Base-by-base conservation (phyloP, 2,113 vertebrate genomes). In the Trematomus loennbergii region DNA sequence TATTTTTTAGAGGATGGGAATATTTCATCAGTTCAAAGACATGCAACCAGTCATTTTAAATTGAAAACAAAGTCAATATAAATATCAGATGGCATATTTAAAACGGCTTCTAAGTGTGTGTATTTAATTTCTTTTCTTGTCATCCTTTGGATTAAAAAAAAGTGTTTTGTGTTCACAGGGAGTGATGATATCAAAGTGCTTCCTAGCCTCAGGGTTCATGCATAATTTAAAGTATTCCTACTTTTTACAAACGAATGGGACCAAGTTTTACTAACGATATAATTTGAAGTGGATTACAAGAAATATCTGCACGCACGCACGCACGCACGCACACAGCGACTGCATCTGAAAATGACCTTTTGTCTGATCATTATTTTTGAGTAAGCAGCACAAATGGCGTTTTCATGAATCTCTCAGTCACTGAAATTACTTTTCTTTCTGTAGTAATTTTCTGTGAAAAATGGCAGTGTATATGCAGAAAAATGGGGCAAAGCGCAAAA, bases 281-380 rank as follows among this genome's bases (percentile, higher is more conserved):
- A 9, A 55, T 67, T 40, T 66, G n/a, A 83, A 62, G 33, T 62
- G 13, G 33, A 53, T 36, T 54, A 36, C 15, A n/a, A 43, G 7
- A 83, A 79, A 49, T 57, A 75, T 49, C 11, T 45, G 18, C 8
- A 43, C 2, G 3, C 25, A 25, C 25, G 3, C 25, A 25, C 25
- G 3, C 25, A 25, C 25, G 3, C 25, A 25, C 25, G n/a, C 49
- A 57, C 49, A 64, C 15, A 61, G 25, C 3, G 5, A 55, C 73
- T 72, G 18, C 25, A 85, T 62, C 60, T 4, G 17, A 68, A 75
- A 86, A 89, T 84, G 72, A 79, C 84, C 82, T 86, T 91, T 88
- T 87, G 64, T 79, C 77, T 85, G 77, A 87, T 88, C 61, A 75
- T 79, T 82, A 72, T 83, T 87, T 84, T 81, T 75, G 45, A 85